A percentile compares a stretch with the other conserved stretches of the same genome.
These are phyloP conservation scores for Caenorhabditis brenneri DNA, from an alignment of 1,140 invertebrate genomes.

Conservation along the genomic window DNA sequence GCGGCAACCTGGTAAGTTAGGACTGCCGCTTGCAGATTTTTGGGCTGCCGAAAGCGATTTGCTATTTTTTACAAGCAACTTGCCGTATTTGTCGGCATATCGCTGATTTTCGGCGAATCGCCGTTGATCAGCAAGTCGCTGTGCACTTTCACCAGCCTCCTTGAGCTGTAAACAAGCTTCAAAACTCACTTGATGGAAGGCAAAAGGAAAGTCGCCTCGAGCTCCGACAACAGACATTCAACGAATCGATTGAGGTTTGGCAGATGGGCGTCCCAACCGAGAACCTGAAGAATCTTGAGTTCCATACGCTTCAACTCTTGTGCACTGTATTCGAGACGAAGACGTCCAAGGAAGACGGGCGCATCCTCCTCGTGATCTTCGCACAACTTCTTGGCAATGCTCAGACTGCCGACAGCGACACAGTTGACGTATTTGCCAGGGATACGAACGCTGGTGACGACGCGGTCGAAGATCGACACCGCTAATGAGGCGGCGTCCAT, in stretches of 20 bases:
- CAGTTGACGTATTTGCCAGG: conserved; percentile 55
- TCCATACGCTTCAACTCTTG: conserved; percentile 49
- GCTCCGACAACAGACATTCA: conserved; percentile 32
- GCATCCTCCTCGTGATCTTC: conserved; percentile 50
- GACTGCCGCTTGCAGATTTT: no score
- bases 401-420: conserved; percentile 50
- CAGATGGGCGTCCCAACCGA: conserved; percentile 39
- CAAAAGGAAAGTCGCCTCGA: conserved; percentile 36
- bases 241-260: conserved; percentile 34
- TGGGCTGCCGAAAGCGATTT: no score
- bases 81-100: no score
- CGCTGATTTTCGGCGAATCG: no score
- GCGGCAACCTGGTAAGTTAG: no score
- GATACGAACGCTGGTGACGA: conserved; percentile 37
- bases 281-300: conserved; percentile 23
- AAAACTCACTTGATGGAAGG: conserved; percentile 26
- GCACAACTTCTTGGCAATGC: conserved; percentile 52
- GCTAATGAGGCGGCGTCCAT: conserved; percentile 43
- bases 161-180: no score
- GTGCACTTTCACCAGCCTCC: no score
- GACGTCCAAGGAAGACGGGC: conserved; percentile 14
- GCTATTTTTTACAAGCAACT: no score
- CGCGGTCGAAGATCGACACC: conserved; percentile 51
- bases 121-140: no score
- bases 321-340: conserved; percentile 33